phyloP scores from a whole-genome alignment of 2,113 vertebrate species.

The Lasiurus borealis region DNA sequence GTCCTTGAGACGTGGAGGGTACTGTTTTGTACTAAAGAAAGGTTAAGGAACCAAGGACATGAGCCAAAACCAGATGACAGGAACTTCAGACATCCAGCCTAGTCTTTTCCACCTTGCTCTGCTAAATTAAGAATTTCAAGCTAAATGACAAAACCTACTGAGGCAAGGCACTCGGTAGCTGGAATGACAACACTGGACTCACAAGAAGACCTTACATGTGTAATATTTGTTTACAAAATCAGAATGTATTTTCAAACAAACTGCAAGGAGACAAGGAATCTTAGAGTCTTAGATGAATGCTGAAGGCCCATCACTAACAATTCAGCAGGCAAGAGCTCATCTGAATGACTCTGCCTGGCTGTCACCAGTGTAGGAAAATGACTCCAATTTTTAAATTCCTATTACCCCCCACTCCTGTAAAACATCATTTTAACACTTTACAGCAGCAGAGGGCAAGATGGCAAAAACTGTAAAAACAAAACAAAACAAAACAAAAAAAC shows the following conservation, averaged over 20 bases:
- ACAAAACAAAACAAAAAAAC: neutral
- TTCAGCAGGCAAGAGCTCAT: neutral
- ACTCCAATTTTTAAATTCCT: neutral
- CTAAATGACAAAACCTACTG: constrained; percentile 64
- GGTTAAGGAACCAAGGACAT: constrained; percentile 37
- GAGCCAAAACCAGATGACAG: neutral
- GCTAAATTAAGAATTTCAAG: constrained; percentile 72
- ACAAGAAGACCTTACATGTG: constrained; percentile 11
- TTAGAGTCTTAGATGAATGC: neutral
- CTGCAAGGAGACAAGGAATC: neutral
- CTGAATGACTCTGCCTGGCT: neutral
- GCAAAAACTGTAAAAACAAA: neutral
- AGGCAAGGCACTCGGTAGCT: constrained; percentile 58
- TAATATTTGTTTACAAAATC: constrained; percentile 60
- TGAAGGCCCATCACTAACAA: neutral
- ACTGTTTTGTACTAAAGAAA: constrained; percentile 22
- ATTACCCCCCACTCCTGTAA: neutral
- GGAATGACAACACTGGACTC: constrained; percentile 10
- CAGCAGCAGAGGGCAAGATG: neutral
- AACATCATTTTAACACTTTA: constrained; percentile 1
- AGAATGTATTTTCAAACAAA: constrained; percentile 60
- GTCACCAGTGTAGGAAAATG: neutral
- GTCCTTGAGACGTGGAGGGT: neutral
- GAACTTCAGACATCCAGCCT: constrained; percentile 13
- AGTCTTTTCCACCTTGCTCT: constrained; percentile 49